phyloP scores from a whole-genome alignment of 2,113 vertebrate genomes.

The Leptocoma aspasia region DNA sequence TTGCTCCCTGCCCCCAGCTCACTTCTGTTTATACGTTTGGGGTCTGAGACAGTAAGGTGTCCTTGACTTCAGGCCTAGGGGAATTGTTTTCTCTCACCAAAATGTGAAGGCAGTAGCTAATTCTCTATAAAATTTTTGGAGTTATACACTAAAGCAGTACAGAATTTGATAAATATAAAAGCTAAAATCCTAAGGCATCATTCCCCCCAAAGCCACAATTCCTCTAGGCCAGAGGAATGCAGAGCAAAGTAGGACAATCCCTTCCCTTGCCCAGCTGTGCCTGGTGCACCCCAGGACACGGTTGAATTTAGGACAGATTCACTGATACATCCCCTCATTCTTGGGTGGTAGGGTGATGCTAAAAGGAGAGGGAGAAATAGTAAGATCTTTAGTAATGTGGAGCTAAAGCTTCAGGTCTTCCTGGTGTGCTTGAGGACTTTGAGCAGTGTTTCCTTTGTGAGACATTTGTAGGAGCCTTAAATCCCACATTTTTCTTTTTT shows the following conservation, averaged over 20 bases:
- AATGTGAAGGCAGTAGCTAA: background rate
- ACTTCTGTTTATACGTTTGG: background rate
- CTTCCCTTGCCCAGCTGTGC: background rate
- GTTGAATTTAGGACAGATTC: background rate
- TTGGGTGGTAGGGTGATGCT: background rate
- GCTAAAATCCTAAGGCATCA: background rate
- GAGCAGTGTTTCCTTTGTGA: background rate
- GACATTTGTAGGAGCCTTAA: background rate
- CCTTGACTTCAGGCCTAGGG: background rate
- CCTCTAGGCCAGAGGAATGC: background rate
- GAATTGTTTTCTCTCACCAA: background rate
- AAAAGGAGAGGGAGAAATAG: background rate
- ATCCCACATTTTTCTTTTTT: background rate
- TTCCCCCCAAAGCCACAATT: background rate
- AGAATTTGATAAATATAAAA: background rate
- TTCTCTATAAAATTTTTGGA: background rate
- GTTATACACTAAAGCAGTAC: background rate
- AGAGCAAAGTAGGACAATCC: background rate
- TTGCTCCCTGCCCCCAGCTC: background rate
- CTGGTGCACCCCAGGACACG: fast-evolving
- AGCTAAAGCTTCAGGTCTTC: background rate
- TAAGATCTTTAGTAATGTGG: background rate
- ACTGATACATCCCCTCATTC: background rate
- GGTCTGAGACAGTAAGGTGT: background rate
- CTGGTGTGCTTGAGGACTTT: background rate